Conservation (phyloP, 1,140 invertebrate species). For the Rhizoglyphus robini region DNA sequence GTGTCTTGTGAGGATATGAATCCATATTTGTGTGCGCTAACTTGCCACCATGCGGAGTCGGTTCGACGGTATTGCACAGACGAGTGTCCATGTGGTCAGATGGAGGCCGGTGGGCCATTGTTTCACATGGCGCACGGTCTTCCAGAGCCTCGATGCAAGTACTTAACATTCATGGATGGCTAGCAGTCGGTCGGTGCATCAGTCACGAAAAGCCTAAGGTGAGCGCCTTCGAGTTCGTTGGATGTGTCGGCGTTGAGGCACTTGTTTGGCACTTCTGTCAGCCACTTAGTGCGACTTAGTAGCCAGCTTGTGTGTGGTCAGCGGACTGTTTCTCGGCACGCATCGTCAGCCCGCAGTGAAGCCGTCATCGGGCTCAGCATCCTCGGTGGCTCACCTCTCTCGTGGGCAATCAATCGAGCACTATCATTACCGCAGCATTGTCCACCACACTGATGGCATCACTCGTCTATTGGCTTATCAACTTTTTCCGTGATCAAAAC, state of each 20-base stretch:
- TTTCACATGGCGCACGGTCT: too few relatives aligned
- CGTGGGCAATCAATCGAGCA: background rate
- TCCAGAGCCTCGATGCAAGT: too few relatives aligned
- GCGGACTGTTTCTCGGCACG: background rate
- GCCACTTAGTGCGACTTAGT: conserved; percentile 1
- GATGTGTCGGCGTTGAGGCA: background rate
- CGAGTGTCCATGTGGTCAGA: too few relatives aligned
- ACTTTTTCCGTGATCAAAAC: conserved; percentile 13
- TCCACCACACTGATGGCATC: background rate
- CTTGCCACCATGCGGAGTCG: background rate
- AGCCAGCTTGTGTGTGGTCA: background rate
- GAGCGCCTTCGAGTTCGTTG: background rate
- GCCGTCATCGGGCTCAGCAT: background rate
- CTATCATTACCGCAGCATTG: background rate
- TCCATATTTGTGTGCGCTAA: background rate
- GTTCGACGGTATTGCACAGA: too few relatives aligned
- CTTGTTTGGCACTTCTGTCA: conserved; percentile 11
- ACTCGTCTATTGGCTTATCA: background rate
- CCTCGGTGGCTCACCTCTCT: background rate
- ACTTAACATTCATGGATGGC: background rate
- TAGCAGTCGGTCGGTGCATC: background rate
- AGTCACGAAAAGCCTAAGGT: background rate
- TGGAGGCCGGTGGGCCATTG: too few relatives aligned
- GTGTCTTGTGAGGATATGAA: background rate
- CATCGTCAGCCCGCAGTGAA: background rate